Base-by-base conservation (phyloP, 2,113 vertebrate species). In the Prunella fulvescens region DNA sequence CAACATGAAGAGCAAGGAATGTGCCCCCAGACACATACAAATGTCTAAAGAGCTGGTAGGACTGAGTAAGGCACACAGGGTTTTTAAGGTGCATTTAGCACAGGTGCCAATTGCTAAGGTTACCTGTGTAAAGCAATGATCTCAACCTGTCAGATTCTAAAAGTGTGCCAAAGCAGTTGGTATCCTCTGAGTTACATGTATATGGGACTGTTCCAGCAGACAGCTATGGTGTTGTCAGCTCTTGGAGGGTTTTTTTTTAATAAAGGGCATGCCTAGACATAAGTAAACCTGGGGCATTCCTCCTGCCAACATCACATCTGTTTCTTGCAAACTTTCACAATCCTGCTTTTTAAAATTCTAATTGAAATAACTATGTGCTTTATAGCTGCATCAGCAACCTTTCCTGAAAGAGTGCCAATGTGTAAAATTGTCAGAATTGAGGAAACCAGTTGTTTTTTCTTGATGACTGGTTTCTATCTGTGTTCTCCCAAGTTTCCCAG, bases 241-340 rank as follows among this genome's bases (percentile, higher is more conserved):
- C 83, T 85, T 83, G 51, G 74, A 85, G 44, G n/a, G 7, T 47
- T 67, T 73, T 92, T 86, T 87, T 87, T 90, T 56, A 94, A 92
- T 93, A 92, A 79, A 86, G 86, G 97, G 86, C 96, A 96, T 97
- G 96, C 95, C 96, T 93, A 96, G 93, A 92, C 96, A 97, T 54
- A 96, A 56, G 82, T 87, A 93, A 96, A 95, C 89, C 89, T 96
- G 89, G 80, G 95, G 89, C 89, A 96, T 93, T 94, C 70, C 90
- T 95, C 74, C 88, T 97, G 95, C 96, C 93, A 95, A 53, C 91
- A 95, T 94, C 92, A 83, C 93, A 95, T 96, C 89, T 96, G 81
- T 86, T 93, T 94, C 85, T 96, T 94, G 79, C 92, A 90, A 96
- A 96, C 93, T 95, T 97, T 95, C 95, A 93, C 85, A 96, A 95